Conservation (phyloP, 2,113 vertebrate genomes). For the Heloderma charlesbogerti region DNA sequence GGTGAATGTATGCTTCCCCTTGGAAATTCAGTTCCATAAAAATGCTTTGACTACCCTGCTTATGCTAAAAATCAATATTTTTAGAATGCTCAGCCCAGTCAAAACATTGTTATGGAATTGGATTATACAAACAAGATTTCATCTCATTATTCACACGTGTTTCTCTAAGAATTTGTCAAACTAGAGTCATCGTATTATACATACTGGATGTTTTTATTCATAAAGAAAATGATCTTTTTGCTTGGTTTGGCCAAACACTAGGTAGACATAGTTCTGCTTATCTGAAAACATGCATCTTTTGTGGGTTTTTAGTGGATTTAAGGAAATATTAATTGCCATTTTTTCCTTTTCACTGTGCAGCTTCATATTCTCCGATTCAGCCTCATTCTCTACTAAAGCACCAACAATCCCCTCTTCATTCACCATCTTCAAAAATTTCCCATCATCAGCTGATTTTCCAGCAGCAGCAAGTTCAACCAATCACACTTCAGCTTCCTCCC, state of each 20-base stretch:
- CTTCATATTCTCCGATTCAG: conserved; percentile 86
- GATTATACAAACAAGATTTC: not conserved
- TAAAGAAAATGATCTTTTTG: conserved; percentile 24
- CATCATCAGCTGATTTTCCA: conserved; percentile 91
- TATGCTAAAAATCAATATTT: not conserved
- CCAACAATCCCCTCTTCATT: conserved; percentile 83
- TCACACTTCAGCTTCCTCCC: conserved; percentile 84
- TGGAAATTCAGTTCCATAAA: not conserved
- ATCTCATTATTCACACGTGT: conserved; percentile 12
- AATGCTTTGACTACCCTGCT: not conserved
- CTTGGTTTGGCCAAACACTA: conserved; percentile 23
- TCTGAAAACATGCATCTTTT: conserved; percentile 40
- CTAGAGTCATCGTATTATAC: not conserved
- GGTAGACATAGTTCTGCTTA: conserved; percentile 22
- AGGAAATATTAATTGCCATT: conserved; percentile 68
- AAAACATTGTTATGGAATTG: not conserved
- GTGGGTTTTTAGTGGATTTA: not conserved
- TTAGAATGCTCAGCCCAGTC: not conserved
- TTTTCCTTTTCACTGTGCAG: conserved; percentile 69
- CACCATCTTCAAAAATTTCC: conserved; percentile 80
- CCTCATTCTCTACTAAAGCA: conserved; percentile 88
- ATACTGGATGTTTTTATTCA: not conserved
- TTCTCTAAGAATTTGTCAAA: conserved; percentile 44
- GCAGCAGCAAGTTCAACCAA: conserved; percentile 89
- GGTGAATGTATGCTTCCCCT: too few species aligned